Evolutionary conservation across 2,888 invertebrate genomes (phyloP).

Genomic region (Galeruca laticollis): DNA sequence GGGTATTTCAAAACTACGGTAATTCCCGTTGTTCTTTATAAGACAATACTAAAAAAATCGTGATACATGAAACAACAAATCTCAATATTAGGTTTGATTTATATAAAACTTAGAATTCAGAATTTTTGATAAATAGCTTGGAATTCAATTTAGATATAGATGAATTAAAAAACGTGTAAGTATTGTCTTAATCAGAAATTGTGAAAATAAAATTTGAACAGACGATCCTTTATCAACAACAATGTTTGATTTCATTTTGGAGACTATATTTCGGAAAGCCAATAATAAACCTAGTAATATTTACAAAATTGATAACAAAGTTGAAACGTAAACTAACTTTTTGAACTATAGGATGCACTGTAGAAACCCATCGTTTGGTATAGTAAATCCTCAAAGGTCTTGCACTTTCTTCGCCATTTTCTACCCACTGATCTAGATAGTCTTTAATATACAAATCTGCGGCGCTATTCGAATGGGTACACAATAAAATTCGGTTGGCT

Average conservation of each 20-base stretch:
- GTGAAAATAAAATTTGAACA: no score
- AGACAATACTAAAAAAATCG: constrained; percentile 76
- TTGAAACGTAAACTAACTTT: constrained; percentile 69
- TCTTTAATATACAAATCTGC: constrained; percentile 88
- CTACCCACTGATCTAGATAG: constrained; percentile 83
- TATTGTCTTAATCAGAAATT: no score
- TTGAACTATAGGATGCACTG: constrained; percentile 78
- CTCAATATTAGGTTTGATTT: no score
- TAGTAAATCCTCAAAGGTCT: constrained; percentile 84
- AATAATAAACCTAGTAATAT: no score
- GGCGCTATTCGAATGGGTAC: constrained; percentile 89
- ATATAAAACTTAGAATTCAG: no score
- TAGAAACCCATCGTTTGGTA: constrained; percentile 82
- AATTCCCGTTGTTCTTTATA: constrained; percentile 71
- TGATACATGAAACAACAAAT: constrained; percentile 10
- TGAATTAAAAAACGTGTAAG: no score
- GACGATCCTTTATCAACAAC: no score
- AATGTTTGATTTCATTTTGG: no score
- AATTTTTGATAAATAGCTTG: no score
- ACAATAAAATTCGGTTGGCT: constrained; percentile 79
- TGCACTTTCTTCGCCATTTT: constrained; percentile 74
- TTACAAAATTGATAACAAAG: no score
- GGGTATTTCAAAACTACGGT: constrained; percentile 76
- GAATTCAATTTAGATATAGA: no score
- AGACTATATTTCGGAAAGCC: no score